Conservation (phyloP, 2,888 invertebrate genomes). For the Carpatolechia fugitivella region DNA sequence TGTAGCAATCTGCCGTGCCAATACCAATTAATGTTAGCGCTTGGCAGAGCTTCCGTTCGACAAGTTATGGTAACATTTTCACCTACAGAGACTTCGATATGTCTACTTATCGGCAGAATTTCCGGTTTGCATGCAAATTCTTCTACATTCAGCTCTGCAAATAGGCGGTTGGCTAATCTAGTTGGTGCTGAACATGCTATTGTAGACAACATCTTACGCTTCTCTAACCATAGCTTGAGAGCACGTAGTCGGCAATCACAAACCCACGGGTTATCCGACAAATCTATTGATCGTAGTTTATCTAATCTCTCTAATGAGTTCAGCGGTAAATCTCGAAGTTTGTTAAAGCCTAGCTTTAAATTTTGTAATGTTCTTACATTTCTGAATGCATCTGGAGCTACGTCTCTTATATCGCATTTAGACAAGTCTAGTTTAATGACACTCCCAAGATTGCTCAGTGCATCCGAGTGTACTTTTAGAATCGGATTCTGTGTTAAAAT, state of each 20-base stretch:
- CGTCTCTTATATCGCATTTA: conserved; percentile 87
- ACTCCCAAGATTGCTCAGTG: conserved; percentile 86
- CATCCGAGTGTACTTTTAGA: conserved; percentile 86
- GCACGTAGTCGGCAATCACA: conserved; percentile 92
- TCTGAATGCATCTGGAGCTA: conserved; percentile 85
- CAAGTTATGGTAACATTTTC: conserved; percentile 93
- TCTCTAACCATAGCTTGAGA: conserved; percentile 89
- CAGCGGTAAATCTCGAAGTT: conserved; percentile 84
- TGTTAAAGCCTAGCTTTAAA: conserved; percentile 90
- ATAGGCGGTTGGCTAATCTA: conserved; percentile 84
- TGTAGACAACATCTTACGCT: conserved; percentile 87
- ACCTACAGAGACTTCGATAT: conserved; percentile 88
- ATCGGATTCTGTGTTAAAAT: conserved; percentile 90
- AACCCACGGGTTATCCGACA: conserved; percentile 93
- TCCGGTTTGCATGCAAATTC: conserved; percentile 93
- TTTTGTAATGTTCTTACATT: conserved; percentile 87
- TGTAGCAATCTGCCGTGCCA: conserved; percentile 89
- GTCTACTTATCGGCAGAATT: conserved; percentile 85
- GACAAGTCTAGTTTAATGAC: conserved; percentile 91
- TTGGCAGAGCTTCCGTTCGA: conserved; percentile 88
- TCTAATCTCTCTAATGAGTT: conserved; percentile 86
- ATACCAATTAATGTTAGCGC: conserved; percentile 91
- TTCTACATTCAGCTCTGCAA: conserved; percentile 87
- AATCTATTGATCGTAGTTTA: conserved; percentile 87
- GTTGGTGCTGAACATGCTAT: conserved; percentile 88